Evolutionary conservation across 2,888 invertebrate genomes (phyloP), one percentile per base, ranked within the genome.

Genomic region (Macrophya annulata): DNA sequence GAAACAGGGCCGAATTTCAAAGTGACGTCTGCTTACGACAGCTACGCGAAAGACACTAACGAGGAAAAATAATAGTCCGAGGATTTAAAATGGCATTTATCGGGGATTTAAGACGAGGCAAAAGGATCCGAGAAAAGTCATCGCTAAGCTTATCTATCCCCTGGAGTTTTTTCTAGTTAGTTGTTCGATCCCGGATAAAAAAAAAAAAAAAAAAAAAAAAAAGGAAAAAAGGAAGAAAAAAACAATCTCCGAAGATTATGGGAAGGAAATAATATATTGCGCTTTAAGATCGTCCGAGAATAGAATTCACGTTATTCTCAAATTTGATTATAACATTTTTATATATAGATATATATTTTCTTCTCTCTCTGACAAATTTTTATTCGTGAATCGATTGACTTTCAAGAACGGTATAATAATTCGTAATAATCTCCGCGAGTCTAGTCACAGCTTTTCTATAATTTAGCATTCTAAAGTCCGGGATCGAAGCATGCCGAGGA

Each of bases 31-130:
- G 77, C 77, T 55, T 55, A 55, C 51, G 51, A 77, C 77, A 77
- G 55, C 51, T 31, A n/a, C 8, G 77, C 51, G 77, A 55, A 77
- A 55, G 48, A 55, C 55, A 48, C 77, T 77, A 77, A 81, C 59
- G 81, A 59, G 59, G 62, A 81, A 43, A 81, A 81, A 81, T 43
- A 62, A 81, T 81, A 59, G 21, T 81, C 62, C 62, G 3, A 17
- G 40, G 62, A 62, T 81, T 81, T 62, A 43, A 59, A 81, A 81
- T 62, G 62, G 81, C 81, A 81, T 81, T 77, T 55, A 77, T 77
- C 77, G 77, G 77, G 37, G 77, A 48, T 77, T 77, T 77, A 17
- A 77, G 48, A 43, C n/a, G 76, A 77, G 77, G n/a, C 51, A 51
- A 55, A 43, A 55, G 31, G 31, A 77, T 51, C 25, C 17, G 31